These are phyloP conservation scores for Acanthopagrus latus DNA, from an alignment of 2,797 vertebrate genomes.

Conservation along the genomic window DNA sequence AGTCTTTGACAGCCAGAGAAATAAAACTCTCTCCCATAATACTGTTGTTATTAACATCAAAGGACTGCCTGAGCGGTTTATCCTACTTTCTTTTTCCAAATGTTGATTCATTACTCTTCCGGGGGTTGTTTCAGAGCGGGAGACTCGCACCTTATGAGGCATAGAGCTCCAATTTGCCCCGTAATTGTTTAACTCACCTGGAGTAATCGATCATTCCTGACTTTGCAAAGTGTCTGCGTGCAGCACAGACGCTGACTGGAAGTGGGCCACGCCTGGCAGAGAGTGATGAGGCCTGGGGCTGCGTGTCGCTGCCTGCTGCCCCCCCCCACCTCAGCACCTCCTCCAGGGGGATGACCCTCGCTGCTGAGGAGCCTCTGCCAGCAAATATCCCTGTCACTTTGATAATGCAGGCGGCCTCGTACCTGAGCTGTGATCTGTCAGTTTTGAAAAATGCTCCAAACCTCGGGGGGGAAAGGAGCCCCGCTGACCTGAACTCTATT, in stretches of 20 bases:
- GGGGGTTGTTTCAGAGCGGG: constrained; percentile 54
- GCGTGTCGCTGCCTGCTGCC: constrained; percentile 49
- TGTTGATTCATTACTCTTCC: constrained; percentile 68
- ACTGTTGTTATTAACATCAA: constrained; percentile 48
- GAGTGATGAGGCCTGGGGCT: constrained; percentile 76
- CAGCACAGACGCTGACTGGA: constrained; percentile 67
- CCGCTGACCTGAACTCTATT: constrained; percentile 1
- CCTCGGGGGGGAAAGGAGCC: constrained; percentile 32
- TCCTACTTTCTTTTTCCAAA: constrained; percentile 47
- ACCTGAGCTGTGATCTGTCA: constrained; percentile 59
- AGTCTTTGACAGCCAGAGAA: constrained; percentile 17
- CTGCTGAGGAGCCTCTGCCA: constrained; percentile 31
- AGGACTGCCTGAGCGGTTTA: constrained; percentile 28
- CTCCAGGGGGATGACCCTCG: constrained; percentile 47
- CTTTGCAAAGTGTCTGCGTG: constrained; percentile 66
- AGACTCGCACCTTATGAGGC: constrained; percentile 66
- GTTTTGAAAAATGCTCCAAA: constrained; percentile 38
- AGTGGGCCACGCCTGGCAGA: constrained; percentile 74
- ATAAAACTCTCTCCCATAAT: constrained; percentile 27
- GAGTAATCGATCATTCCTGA: constrained; percentile 82
- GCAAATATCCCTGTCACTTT: constrained; percentile 68
- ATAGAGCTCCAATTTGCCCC: constrained; percentile 71
- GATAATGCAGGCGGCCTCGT: constrained; percentile 49
- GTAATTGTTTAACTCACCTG: constrained; percentile 82
- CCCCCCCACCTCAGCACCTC: constrained; percentile 6